Evolutionary conservation across 2,113 vertebrate genomes (phyloP).

Genomic region (Cavia porcellus): DNA sequence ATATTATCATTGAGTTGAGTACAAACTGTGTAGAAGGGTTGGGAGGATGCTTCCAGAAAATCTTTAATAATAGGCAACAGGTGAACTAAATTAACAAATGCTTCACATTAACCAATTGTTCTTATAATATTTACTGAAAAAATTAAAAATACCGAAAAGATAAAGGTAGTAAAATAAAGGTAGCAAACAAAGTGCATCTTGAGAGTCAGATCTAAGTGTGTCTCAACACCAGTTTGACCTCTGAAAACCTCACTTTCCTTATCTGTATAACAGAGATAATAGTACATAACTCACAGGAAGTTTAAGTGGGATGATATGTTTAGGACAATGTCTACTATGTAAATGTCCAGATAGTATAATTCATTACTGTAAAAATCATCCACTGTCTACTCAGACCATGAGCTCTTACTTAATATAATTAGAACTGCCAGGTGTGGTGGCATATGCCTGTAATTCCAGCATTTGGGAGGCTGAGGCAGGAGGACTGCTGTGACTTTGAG

Average conservation of each 20-base stretch:
- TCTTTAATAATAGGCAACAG: neutral
- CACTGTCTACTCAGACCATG: neutral
- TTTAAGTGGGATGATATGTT: conserved; percentile 26
- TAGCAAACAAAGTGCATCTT: neutral
- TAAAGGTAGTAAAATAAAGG: conserved; percentile 6
- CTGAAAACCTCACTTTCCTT: neutral
- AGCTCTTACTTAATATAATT: neutral
- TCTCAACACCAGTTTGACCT: neutral
- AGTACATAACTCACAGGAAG: neutral
- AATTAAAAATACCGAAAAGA: conserved; percentile 17
- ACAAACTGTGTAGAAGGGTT: neutral
- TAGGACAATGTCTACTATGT: neutral
- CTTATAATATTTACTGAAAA: conserved; percentile 36
- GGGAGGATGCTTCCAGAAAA: neutral
- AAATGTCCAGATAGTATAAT: neutral
- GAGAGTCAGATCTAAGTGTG: neutral
- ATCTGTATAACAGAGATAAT: neutral
- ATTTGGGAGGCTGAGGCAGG: too few relatives aligned
- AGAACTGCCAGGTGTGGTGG: neutral
- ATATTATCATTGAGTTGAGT: neutral
- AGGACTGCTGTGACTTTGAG: too few relatives aligned
- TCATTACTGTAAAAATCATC: conserved; percentile 36
- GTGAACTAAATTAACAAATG: conserved; percentile 2
- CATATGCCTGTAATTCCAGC: too few relatives aligned
- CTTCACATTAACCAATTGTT: neutral